Evolutionary conservation across 2,113 vertebrate species (phyloP), one percentile per base, ranked within the genome.

Genomic region (Nycticryphes semicollaris): DNA sequence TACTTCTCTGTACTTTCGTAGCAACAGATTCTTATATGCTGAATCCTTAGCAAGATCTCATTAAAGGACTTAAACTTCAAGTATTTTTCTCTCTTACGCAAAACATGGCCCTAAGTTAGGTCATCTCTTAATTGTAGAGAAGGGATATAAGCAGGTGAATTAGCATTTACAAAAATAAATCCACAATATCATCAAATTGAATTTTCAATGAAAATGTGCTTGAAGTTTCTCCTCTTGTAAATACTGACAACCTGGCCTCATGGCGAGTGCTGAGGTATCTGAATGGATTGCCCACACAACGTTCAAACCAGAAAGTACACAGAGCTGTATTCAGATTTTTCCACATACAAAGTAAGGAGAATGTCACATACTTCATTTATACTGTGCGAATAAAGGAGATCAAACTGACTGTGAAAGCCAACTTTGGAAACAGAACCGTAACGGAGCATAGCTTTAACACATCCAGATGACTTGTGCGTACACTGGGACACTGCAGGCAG

Each of bases 191-290:
- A 1, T 72, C 7, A 31, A 4, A 16, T 35, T 75, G 19, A 88
- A 62, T 54, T 83, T 50, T 76, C 5, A 72, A 5, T 18, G 6
- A 39, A 70, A 84, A 35, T 72, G 63, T 14, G 2, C 23, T 54
- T 67, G 37, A 43, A 59, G 5, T 23, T 63, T 7, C 30, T 22
- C 4, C 4, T 87, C 14, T 35, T 10, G 79, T 22, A 64, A 30
- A 59, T 21, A 66, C 5, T n/a, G 39, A 59, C 15, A 45, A n/a
- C 43, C 23, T n/a, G 28, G 14, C 23, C 67, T 67, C 51, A 67
- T 1, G 1, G 5, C 20, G 67, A 60, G 20, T 1, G 0, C 37
- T n/a, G 45, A 48, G 47, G 62, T 3, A 60, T 47, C 39, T 48
- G 39, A 75, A 39, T 1, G 2, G 18, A 27, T 14, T 35, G 14